A percentile compares a stretch with the other conserved stretches of the same genome.
These are phyloP conservation scores for Holothuria glaberrima DNA, from an alignment of 35 echinoderm and acorn worm species.

Conservation along the genomic window DNA sequence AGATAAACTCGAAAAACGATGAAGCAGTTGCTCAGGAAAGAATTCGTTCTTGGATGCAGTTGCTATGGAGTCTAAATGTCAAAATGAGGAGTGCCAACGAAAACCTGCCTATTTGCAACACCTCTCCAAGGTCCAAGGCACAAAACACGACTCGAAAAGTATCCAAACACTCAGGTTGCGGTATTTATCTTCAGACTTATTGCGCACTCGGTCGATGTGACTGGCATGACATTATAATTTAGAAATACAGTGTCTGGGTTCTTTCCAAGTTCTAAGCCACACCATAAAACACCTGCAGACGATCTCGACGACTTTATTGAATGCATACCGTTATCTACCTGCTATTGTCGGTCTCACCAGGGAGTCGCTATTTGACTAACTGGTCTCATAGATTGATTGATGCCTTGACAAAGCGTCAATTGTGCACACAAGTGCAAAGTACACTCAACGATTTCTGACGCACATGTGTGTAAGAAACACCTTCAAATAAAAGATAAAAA, in stretches of 20 bases:
- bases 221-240: background rate
- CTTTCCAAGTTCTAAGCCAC: background rate
- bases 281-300: background rate
- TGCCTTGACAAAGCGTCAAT: too few species aligned
- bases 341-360: background rate
- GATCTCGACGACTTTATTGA: background rate
- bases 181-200: background rate
- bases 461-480: too few species aligned
- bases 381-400: too few species aligned
- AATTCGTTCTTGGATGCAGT: background rate
- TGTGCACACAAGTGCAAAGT: too few species aligned
- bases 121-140: background rate
- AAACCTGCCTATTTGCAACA: background rate
- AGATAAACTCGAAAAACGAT: conserved; percentile 1
- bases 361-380: too few species aligned
- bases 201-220: background rate
- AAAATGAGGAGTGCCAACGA: background rate
- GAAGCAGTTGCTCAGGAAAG: background rate
- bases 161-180: background rate
- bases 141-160: conserved; percentile 2
- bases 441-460: too few species aligned
- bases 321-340: background rate
- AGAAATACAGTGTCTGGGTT: background rate
- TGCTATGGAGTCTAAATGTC: background rate
- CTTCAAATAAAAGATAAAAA: too few species aligned